phyloP scores from a whole-genome alignment of 2,797 vertebrate species.

The Typhlichthys eigenmanni region DNA sequence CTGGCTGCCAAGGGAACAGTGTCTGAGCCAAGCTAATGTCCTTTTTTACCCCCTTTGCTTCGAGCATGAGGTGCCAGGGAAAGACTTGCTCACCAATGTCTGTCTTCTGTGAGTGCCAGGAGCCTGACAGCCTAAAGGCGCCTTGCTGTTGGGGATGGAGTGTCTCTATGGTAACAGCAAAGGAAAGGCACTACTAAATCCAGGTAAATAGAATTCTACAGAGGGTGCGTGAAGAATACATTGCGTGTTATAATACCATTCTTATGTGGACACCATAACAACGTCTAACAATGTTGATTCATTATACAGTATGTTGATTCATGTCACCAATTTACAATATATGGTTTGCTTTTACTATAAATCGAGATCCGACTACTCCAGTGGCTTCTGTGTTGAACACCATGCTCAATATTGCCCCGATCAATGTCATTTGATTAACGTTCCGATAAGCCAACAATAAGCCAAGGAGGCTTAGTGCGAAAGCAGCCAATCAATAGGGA shows the following conservation, averaged over 20 bases:
- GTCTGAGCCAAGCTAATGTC: constrained; percentile 63
- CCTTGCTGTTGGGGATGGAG: constrained; percentile 73
- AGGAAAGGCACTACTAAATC: constrained; percentile 66
- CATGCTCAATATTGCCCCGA: no score
- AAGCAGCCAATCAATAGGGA: no score
- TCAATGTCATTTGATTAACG: no score
- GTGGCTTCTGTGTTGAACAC: no score
- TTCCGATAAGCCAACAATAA: no score
- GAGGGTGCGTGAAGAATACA: constrained; percentile 49
- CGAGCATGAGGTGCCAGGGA: constrained; percentile 63
- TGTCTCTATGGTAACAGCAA: constrained; percentile 84
- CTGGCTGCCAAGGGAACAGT: constrained; percentile 68
- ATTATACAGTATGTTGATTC: not conserved
- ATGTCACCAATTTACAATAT: no score
- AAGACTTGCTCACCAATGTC: constrained; percentile 67
- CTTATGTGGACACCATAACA: constrained; percentile 35
- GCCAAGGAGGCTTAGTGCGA: no score
- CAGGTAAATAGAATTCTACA: constrained; percentile 77
- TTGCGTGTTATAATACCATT: constrained; percentile 46
- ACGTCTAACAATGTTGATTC: not conserved
- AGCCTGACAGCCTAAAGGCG: constrained; percentile 72
- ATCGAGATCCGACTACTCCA: no score
- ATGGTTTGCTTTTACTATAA: no score
- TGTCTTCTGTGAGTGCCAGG: constrained; percentile 66
- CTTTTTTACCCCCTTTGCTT: constrained; percentile 10